Evolutionary conservation across 2,113 vertebrate species (phyloP).

Genomic region (Etheostoma cragini): DNA sequence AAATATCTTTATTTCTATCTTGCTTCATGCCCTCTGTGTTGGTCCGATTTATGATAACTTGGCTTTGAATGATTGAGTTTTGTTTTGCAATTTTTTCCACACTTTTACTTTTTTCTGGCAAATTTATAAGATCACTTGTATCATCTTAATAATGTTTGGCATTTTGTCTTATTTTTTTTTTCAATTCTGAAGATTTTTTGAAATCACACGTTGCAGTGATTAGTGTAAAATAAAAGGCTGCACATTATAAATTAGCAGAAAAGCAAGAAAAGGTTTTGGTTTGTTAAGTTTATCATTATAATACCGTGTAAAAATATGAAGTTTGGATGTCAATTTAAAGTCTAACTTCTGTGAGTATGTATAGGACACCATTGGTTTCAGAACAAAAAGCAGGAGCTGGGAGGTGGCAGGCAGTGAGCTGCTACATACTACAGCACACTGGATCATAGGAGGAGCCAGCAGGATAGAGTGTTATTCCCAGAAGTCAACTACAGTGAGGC

Average conservation of each 20-base stretch:
- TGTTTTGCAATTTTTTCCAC: background rate
- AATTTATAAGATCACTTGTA: background rate
- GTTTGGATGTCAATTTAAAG: conserved; percentile 12
- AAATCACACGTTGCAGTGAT: background rate
- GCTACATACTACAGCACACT: conserved; percentile 43
- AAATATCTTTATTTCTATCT: conserved; percentile 73
- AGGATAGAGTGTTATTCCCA: conserved; percentile 78
- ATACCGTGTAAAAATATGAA: background rate
- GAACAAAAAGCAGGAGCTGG: conserved; percentile 18
- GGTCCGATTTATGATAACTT: conserved; percentile 42
- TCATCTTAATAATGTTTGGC: background rate
- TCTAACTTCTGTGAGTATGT: conserved; percentile 42
- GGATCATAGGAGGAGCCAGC: conserved; percentile 73
- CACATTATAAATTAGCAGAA: background rate
- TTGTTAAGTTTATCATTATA: background rate
- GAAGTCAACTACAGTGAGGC: conserved; percentile 69
- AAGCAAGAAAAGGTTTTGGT: background rate
- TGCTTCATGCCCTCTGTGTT: conserved; percentile 40
- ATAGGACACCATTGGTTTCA: conserved; percentile 20
- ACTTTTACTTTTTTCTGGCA: background rate
- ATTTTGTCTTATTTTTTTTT: background rate
- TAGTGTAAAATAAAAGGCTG: background rate
- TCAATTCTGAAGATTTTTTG: background rate
- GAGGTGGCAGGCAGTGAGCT: conserved; percentile 38
- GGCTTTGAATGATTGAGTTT: conserved; percentile 8